These are phyloP conservation scores for Alcedo quadribrachys DNA, from an alignment of 2,797 vertebrate species.

Conservation along the genomic window DNA sequence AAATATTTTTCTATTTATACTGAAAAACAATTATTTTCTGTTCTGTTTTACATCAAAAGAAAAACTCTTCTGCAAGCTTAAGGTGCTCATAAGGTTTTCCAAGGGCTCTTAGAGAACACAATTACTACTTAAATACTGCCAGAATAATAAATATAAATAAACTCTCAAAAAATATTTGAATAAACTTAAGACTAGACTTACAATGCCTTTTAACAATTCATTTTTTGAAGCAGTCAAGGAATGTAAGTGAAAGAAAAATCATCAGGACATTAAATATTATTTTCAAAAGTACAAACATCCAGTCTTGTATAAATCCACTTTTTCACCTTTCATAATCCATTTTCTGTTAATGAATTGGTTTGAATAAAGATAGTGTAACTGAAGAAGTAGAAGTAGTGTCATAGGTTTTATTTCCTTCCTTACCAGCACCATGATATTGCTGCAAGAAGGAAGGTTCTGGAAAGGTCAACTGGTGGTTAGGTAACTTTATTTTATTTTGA, in stretches of 20 bases:
- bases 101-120: not conserved
- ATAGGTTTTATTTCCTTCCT: not conserved
- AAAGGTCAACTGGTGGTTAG: not conserved
- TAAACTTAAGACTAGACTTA: not conserved
- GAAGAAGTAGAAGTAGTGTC: not conserved
- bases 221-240: not conserved
- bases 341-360: not conserved
- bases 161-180: not conserved
- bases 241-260: not conserved
- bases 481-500: not conserved
- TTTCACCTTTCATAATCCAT: not conserved
- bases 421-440: not conserved
- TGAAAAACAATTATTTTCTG: not conserved
- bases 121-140: not conserved
- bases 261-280: not conserved
- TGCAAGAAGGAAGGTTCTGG: not conserved
- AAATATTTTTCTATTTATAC: not conserved
- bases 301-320: not conserved
- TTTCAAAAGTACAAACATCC: not conserved
- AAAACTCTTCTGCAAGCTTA: not conserved
- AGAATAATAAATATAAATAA: not conserved
- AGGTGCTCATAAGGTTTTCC: not conserved
- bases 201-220: not conserved
- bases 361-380: not conserved
- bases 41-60: not conserved